These are phyloP conservation scores for Pammene aurita DNA, from an alignment of 2,888 invertebrate species.

Conservation along the genomic window DNA sequence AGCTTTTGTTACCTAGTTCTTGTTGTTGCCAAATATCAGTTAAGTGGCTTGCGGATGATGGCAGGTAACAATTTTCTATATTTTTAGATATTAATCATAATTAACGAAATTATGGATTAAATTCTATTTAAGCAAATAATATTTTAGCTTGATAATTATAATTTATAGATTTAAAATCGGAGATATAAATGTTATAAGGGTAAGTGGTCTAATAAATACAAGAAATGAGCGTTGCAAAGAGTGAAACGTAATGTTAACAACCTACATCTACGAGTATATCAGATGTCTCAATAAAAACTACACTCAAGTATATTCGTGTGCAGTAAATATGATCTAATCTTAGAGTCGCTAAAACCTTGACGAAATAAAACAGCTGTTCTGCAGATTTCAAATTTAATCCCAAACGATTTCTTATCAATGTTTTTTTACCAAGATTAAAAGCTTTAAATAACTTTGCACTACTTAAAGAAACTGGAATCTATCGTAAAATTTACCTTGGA, in stretches of 20 bases:
- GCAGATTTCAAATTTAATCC: neutral
- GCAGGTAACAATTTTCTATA: neutral
- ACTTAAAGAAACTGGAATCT: too few species aligned
- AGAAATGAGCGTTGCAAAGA: too few species aligned
- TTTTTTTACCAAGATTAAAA: neutral
- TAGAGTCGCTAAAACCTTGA: conserved; percentile 18
- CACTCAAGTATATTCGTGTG: conserved; percentile 11
- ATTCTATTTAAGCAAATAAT: too few species aligned
- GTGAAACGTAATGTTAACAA: too few species aligned
- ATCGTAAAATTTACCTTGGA: too few species aligned
- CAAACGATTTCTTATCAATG: neutral
- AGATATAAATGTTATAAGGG: too few species aligned
- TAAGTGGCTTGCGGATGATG: neutral
- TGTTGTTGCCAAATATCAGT: conserved; percentile 10
- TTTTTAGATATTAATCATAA: too few species aligned
- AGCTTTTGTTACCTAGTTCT: neutral
- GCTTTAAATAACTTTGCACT: neutral
- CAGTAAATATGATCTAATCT: conserved; percentile 21
- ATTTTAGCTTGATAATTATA: too few species aligned
- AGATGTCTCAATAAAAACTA: neutral
- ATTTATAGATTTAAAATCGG: too few species aligned
- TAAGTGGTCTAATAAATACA: too few species aligned
- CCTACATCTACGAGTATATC: too few species aligned
- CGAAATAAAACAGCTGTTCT: conserved; percentile 23
- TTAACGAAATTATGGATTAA: too few species aligned